Conservation (phyloP, 2,113 vertebrate genomes). For the Aphyosemion australe region DNA sequence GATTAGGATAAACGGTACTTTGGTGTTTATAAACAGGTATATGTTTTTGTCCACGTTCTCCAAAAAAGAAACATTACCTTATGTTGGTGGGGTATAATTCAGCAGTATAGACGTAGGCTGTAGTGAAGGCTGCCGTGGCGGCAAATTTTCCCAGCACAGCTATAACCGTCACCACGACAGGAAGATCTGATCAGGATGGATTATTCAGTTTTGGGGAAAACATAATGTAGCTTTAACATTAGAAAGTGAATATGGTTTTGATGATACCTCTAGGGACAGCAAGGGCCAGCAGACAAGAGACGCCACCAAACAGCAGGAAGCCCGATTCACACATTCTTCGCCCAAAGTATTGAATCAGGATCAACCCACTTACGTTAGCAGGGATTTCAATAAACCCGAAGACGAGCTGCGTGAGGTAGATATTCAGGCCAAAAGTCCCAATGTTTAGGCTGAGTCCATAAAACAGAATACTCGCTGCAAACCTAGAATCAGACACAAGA, state of each 20-base stretch:
- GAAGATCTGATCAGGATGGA: conserved; percentile 33
- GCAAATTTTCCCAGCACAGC: conserved; percentile 52
- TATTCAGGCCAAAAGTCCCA: conserved; percentile 86
- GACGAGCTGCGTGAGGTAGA: conserved; percentile 89
- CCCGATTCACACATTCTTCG: conserved; percentile 75
- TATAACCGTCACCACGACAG: conserved; percentile 24
- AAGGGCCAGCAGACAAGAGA: conserved; percentile 76
- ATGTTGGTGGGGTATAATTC: conserved; percentile 87
- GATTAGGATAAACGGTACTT: too few relatives aligned
- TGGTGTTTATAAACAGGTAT: background rate
- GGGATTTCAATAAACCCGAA: conserved; percentile 86
- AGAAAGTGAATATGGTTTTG: rapidly evolving
- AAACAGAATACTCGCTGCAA: conserved; percentile 85
- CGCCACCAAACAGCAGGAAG: conserved; percentile 78
- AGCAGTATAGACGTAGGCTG: conserved; percentile 75
- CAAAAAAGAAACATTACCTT: conserved; percentile 76
- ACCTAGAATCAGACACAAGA: conserved; percentile 71
- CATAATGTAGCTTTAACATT: too few relatives aligned
- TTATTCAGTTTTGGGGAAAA: background rate
- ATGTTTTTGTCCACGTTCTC: too few relatives aligned
- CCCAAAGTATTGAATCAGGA: conserved; percentile 78
- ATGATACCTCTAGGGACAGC: conserved; percentile 83
- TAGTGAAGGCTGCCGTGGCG: conserved; percentile 37
- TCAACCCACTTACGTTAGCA: conserved; percentile 72
- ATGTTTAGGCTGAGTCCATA: conserved; percentile 87